Base-by-base conservation (phyloP, 1,140 invertebrate genomes). In the Bombus sylvicola region DNA sequence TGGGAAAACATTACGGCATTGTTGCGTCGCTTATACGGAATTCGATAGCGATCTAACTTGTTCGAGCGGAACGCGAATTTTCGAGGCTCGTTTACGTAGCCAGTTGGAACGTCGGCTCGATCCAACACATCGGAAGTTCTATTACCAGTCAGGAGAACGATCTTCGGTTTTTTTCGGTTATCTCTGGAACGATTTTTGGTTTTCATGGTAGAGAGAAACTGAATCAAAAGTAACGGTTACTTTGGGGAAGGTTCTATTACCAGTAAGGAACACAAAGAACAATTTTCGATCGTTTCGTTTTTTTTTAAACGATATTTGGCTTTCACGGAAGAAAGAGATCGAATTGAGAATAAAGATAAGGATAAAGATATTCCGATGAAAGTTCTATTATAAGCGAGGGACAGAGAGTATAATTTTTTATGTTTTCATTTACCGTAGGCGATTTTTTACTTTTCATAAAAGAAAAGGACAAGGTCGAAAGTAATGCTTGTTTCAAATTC, bases 1-100 rank as follows among this genome's bases (percentile, higher is more conserved):
- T 68, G 66, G 57, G 62, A 76, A 68, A 83, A 75, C 41, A n/a
- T 82, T 34, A n/a, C 69, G 57, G 25, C 39, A 73, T 74, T 82
- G 69, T 81, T 81, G n/a, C 39, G 25, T 34, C 31, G 53, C 37
- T n/a, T 43, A 71, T 47, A 47, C 43, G 31, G 66, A 72, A 71
- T 71, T 57, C 66, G 79, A 71, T 57, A 37, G 31, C 71, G 59
- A 39, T 83, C 34, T 66, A 31, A 41, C 69, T 25, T 59, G 47
- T 18, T 43, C n/a, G 47, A 37, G 43, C 25, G 64, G 47, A n/a
- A 53, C n/a, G 41, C 0, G 59, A 62, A 18, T 76, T 83, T 75
- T 53, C 71, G 18, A n/a, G 13, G 5, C n/a, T 25, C 43, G 41
- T 18, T 53, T 83, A 53, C 47, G 47, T 43, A 28, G 41, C 47